Evolutionary conservation across 2,113 vertebrate species (phyloP).

Genomic region (Pachypanchax playfairii): DNA sequence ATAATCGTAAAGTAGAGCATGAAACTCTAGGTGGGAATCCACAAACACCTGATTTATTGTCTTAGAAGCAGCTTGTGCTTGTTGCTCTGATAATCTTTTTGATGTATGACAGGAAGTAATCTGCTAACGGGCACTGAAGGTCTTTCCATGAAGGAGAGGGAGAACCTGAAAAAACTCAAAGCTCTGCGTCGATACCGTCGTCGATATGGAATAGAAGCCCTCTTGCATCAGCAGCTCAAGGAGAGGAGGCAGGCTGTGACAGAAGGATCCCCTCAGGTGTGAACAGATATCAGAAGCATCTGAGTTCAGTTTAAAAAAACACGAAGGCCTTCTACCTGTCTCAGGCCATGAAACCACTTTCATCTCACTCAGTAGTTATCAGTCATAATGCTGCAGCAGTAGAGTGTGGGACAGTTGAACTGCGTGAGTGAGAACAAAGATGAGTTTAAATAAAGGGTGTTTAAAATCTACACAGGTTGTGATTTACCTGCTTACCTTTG

Average conservation of each 20-base stretch:
- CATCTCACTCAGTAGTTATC: too few relatives aligned
- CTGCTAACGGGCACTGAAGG: constrained; percentile 91
- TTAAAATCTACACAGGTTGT: too few relatives aligned
- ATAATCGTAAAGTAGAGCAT: constrained; percentile 90
- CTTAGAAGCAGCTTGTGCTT: not conserved
- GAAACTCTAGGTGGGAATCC: constrained; percentile 85
- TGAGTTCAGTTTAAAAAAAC: not conserved
- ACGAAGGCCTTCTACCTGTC: not conserved
- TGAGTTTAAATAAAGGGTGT: too few relatives aligned
- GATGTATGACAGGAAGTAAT: constrained; percentile 83
- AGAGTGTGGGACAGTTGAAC: too few relatives aligned
- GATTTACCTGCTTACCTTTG: too few relatives aligned
- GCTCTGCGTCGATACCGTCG: constrained; percentile 92
- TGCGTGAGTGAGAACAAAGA: too few relatives aligned
- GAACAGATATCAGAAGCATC: not conserved
- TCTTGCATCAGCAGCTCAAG: constrained; percentile 91
- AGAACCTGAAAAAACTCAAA: constrained; percentile 90
- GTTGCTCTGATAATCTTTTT: not conserved
- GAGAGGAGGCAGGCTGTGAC: constrained; percentile 89
- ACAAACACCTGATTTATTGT: not conserved
- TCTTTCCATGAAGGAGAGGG: constrained; percentile 89
- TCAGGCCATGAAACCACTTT: too few relatives aligned
- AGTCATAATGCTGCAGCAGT: too few relatives aligned
- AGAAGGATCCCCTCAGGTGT: constrained; percentile 87
- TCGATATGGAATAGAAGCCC: constrained; percentile 92